A percentile compares a stretch with the other conserved stretches of the same genome.
Conservation (phyloP, 2,113 vertebrate species). For the Neodon shergylaensis region DNA sequence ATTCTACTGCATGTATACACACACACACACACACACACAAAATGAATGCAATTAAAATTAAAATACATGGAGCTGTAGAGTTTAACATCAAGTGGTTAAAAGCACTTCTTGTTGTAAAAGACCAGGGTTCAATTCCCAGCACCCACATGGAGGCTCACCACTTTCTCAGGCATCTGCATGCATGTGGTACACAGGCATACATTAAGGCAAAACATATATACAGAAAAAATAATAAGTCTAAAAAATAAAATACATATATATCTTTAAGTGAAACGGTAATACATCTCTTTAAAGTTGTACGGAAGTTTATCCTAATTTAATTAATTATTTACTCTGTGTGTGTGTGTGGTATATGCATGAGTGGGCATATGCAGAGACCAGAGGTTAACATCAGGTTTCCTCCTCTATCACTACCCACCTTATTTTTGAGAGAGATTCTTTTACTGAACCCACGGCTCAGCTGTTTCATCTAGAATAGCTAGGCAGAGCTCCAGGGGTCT, state of each 20-base stretch:
- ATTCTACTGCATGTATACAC: not conserved
- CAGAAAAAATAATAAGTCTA: not conserved
- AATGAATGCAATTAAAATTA: not conserved
- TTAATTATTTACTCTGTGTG: not conserved
- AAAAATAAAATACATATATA: not conserved
- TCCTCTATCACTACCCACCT: not conserved
- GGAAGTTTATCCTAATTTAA: slow-evolving; percentile 11
- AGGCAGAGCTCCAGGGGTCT: not conserved
- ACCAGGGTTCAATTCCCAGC: not conserved
- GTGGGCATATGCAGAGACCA: not conserved
- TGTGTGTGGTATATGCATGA: not conserved
- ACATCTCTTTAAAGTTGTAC: slow-evolving; percentile 29
- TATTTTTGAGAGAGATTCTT: not conserved
- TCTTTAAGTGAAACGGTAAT: slow-evolving; percentile 39
- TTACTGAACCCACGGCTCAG: not conserved
- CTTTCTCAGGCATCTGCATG: not conserved
- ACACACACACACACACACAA: not conserved
- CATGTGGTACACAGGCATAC: not conserved
- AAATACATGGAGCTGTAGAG: not conserved
- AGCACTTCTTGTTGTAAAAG: not conserved
- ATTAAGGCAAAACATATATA: not conserved
- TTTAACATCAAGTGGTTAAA: not conserved
- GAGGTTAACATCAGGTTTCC: not conserved
- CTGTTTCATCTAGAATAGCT: not conserved
- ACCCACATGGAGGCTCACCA: not conserved